These are phyloP conservation scores for Sebastes itinus DNA, from an alignment of 2,797 vertebrate species.

Conservation along the genomic window DNA sequence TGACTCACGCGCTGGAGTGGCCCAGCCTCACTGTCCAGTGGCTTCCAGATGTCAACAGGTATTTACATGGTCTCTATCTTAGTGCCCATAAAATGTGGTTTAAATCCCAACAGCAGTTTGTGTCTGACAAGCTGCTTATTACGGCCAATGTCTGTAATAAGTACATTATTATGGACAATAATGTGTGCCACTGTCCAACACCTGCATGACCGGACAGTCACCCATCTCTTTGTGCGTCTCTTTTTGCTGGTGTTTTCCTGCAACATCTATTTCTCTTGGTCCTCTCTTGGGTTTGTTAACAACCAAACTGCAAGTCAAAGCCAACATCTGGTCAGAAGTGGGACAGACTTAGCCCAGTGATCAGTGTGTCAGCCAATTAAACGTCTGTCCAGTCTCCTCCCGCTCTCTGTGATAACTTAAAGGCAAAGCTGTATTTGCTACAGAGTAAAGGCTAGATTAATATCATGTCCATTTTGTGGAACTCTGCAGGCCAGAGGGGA, in stretches of 20 bases:
- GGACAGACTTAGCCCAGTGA: background rate
- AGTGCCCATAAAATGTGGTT: background rate
- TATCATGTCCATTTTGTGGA: background rate
- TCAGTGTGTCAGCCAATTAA: background rate
- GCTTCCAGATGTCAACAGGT: slow-evolving; percentile 98
- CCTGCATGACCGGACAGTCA: background rate
- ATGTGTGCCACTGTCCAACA: background rate
- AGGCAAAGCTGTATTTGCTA: no score
- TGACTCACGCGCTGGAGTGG: slow-evolving; percentile 99
- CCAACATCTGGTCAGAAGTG: background rate
- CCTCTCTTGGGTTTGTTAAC: background rate
- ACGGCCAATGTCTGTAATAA: no score
- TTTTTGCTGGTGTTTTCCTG: background rate
- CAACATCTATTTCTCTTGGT: background rate
- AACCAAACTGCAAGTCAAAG: background rate
- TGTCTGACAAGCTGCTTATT: background rate
- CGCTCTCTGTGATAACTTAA: background rate
- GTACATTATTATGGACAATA: no score
- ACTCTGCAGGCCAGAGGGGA: slow-evolving; percentile 88
- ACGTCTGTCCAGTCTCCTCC: background rate
- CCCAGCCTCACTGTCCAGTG: slow-evolving; percentile 98
- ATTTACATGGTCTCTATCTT: background rate
- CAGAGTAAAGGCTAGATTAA: background rate
- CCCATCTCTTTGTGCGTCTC: background rate
- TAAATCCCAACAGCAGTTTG: background rate